These are phyloP conservation scores for Lampris megalopsis DNA, from an alignment of 2,113 vertebrate genomes.

Conservation along the genomic window DNA sequence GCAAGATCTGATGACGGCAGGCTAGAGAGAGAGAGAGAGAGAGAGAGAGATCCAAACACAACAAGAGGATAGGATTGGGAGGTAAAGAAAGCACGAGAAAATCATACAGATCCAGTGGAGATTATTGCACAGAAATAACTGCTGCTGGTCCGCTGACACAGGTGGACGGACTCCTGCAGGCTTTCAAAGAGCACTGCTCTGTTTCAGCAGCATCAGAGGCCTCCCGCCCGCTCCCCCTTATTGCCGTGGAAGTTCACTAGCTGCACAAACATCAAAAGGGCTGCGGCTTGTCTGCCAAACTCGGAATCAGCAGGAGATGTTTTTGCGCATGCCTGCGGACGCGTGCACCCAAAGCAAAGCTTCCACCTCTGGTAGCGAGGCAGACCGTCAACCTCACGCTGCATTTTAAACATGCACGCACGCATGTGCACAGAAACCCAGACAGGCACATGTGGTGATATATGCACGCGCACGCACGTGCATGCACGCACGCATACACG, in stretches of 20 bases:
- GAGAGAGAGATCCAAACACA: not conserved
- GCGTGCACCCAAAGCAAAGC: slow-evolving; percentile 31
- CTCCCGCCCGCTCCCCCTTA: slow-evolving; percentile 2
- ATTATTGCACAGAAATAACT: slow-evolving; percentile 22
- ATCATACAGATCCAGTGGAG: not conserved
- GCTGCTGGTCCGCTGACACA: not conserved
- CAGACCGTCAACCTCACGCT: slow-evolving; percentile 36
- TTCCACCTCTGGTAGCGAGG: slow-evolving; percentile 24
- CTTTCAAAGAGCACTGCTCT: slow-evolving; percentile 48
- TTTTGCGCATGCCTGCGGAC: not conserved
- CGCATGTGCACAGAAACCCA: slow-evolving; percentile 5
- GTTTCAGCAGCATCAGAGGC: slow-evolving; percentile 48
- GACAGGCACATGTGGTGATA: not conserved
- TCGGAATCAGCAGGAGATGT: slow-evolving; percentile 17
- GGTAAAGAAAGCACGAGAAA: not conserved
- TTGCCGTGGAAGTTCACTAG: slow-evolving; percentile 25
- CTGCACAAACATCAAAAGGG: slow-evolving; percentile 59
- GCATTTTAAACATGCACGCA: slow-evolving; percentile 42
- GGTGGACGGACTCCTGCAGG: slow-evolving; percentile 30
- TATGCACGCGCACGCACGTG: slow-evolving; percentile 3
- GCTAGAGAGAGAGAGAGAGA: slow-evolving; percentile 33
- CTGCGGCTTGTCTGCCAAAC: slow-evolving; percentile 53
- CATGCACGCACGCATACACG: not conserved
- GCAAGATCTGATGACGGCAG: slow-evolving; percentile 48
- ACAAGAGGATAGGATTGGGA: not conserved